Evolutionary conservation across 2,113 vertebrate species (phyloP), one percentile per base, ranked within the genome.

Genomic region (Bujurquina vittata): DNA sequence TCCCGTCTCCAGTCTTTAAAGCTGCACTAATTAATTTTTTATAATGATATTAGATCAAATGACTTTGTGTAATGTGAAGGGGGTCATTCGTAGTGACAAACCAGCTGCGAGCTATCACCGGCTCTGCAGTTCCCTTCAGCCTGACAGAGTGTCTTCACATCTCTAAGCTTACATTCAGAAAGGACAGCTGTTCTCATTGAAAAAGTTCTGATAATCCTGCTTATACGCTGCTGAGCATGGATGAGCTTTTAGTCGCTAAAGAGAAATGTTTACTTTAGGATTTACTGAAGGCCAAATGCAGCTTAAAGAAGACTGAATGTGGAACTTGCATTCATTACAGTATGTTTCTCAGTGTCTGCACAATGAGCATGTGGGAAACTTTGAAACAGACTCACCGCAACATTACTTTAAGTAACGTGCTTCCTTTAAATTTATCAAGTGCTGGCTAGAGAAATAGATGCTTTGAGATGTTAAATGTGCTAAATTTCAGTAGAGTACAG

Each of bases 111-210:
- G 67, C 67, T 72, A 33, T 72, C 67, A 2, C 46, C 46, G 52
- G 46, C 67, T 0, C 67, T n/a, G 18, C 43, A 72, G 46, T 54
- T 54, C 46, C 3, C 10, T 1, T 3, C 67, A 72, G 26, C 26
- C 46, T 72, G 26, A 54, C 46, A 54, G 49, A 52, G 67, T 54
- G 26, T n/a, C 67, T 72, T 72, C 52, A 72, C 10, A 18, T 72
- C 0, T 3, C 43, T 31, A 29, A 52, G 43, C 23, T 72, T 54
- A 72, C 26, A 72, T 52, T 72, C 1, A 72, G 26, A 54, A 31
- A 72, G 52, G 67, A 54, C 67, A 72, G 67, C 67, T 72, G 67
- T 72, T 54, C 46, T 72, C 46, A 72, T 72, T 72, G 67, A 54
- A 72, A 72, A 54, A 72, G 18, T 72, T 54, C 26, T n/a, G 46